Conservation (phyloP, 2,113 vertebrate species). For the Orthochromis indermauri region DNA sequence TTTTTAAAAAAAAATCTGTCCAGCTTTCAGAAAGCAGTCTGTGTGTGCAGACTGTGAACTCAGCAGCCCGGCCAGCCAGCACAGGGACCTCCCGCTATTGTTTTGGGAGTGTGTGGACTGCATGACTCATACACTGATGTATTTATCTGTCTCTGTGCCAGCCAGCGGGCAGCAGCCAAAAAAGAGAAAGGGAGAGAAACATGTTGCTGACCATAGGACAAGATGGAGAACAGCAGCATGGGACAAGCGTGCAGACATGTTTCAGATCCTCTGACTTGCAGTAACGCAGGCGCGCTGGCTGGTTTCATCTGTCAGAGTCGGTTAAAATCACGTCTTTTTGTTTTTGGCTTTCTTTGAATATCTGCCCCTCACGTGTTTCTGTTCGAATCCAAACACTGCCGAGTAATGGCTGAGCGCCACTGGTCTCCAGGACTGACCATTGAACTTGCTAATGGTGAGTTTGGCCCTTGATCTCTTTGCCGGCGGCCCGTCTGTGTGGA, state of each 20-base stretch:
- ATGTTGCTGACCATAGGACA: not conserved
- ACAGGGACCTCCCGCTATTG: slow-evolving; percentile 67
- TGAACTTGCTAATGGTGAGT: slow-evolving; percentile 17
- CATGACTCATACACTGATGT: slow-evolving; percentile 65
- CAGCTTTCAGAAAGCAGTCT: slow-evolving; percentile 45
- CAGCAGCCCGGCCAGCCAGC: slow-evolving; percentile 54
- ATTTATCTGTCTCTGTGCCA: slow-evolving; percentile 59
- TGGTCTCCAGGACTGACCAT: not conserved
- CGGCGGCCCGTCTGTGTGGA: not conserved
- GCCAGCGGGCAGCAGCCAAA: not conserved
- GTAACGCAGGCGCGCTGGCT: not conserved
- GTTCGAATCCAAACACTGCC: slow-evolving; percentile 21
- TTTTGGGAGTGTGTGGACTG: slow-evolving; percentile 65
- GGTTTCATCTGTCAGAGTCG: not conserved
- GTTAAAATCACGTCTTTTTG: not conserved
- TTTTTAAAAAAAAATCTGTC: slow-evolving; percentile 15
- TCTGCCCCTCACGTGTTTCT: slow-evolving; percentile 12
- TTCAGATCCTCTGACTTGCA: not conserved
- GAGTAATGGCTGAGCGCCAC: slow-evolving; percentile 9
- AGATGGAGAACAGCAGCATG: not conserved
- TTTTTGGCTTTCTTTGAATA: not conserved
- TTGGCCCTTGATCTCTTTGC: slow-evolving; percentile 33
- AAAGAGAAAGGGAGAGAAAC: not conserved
- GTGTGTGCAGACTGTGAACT: slow-evolving; percentile 60
- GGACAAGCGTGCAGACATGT: not conserved